phyloP scores from a whole-genome alignment of 2,888 invertebrate genomes.

The Drosophila fulvimacula region DNA sequence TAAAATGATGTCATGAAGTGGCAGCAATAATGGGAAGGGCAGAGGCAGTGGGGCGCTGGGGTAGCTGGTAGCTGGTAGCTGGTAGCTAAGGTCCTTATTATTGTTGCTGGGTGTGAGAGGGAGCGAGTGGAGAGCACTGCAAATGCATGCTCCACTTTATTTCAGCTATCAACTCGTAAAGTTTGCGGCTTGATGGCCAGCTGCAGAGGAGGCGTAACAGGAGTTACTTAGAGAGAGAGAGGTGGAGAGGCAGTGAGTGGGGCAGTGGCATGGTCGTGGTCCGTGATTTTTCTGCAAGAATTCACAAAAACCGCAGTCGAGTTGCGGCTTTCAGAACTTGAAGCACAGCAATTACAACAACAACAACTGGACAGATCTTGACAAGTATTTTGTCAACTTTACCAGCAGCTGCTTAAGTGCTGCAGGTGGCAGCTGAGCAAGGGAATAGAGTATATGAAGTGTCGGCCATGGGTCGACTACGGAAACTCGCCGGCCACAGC shows the following conservation, averaged over 20 bases:
- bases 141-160: slow-evolving; percentile 75
- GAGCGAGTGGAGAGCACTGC: slow-evolving; percentile 22
- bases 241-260: not conserved
- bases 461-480: slow-evolving; percentile 10
- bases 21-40: slow-evolving; percentile 35
- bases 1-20: slow-evolving; percentile 80
- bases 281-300: slow-evolving; percentile 64
- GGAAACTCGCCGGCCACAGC: slow-evolving; percentile 27
- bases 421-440: not conserved
- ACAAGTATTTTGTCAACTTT: slow-evolving; percentile 80
- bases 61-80: not conserved
- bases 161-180: slow-evolving; percentile 78
- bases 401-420: slow-evolving; percentile 24
- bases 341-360: slow-evolving; percentile 65
- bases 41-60: not conserved
- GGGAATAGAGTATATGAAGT: slow-evolving; percentile 45
- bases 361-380: slow-evolving; percentile 62
- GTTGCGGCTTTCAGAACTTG: slow-evolving; percentile 58
- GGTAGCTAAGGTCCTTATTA: slow-evolving; percentile 11
- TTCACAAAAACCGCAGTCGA: slow-evolving; percentile 51
- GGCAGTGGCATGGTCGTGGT: slow-evolving; percentile 4
- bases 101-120: slow-evolving; percentile 6
- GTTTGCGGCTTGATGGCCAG: slow-evolving; percentile 72
- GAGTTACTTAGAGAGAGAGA: slow-evolving; percentile 23
- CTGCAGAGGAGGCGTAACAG: slow-evolving; percentile 16